A percentile compares a stretch with the other conserved stretches of the same genome.
These are phyloP conservation scores for Phodopus roborovskii DNA, from an alignment of 2,113 vertebrate genomes.

Conservation along the genomic window DNA sequence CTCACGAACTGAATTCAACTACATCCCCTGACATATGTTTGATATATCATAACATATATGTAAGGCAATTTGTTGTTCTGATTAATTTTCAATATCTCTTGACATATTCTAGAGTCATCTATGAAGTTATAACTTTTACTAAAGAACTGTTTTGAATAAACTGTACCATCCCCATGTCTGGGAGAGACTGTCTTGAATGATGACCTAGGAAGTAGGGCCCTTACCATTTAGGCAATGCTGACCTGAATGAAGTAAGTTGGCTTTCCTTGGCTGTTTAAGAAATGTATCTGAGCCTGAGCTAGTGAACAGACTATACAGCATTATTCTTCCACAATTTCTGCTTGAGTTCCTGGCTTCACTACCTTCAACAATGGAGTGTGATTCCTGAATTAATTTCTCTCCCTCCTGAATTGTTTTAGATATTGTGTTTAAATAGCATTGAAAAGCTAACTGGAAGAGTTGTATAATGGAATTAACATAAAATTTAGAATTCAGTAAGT, in stretches of 20 bases:
- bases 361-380: background rate
- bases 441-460: background rate
- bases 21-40: background rate
- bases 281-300: background rate
- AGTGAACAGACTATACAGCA: background rate
- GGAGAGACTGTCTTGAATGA: background rate
- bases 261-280: too few species aligned
- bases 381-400: background rate
- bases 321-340: background rate
- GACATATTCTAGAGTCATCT: background rate
- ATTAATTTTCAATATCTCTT: background rate
- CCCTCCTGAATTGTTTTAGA: background rate
- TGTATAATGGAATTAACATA: background rate
- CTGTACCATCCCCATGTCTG: background rate
- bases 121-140: background rate
- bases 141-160: background rate
- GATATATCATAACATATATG: background rate
- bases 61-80: background rate
- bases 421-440: background rate
- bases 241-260: background rate
- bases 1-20: background rate
- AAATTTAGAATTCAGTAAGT: conserved; percentile 6
- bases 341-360: background rate
- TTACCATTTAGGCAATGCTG: background rate
- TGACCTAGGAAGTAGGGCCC: background rate